Base-by-base conservation (phyloP, 2,888 invertebrate genomes). In the Drymonia ruficornis region DNA sequence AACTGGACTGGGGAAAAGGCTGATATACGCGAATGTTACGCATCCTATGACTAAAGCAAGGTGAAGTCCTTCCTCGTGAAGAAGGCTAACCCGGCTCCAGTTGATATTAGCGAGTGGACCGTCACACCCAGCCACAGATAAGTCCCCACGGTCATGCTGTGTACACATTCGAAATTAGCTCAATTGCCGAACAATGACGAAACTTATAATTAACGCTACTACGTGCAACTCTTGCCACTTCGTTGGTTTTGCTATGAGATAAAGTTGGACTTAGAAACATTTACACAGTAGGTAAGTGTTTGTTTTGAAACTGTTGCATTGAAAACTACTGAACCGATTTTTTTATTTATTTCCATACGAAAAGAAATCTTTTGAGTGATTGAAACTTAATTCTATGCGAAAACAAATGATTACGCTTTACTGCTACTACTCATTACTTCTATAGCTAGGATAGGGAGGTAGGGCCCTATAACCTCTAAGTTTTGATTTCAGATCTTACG, bases 1-100 rank as follows among this genome's bases (percentile, higher is more conserved):
- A 65, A 74, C 81, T 78, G 82, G 81, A 80, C 74, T 72, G 76
- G 78, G 79, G 73, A 76, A 23, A 74, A 72, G 74, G 74, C 78
- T 71, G 77, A 73, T 74, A 76, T 76, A 80, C 77, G 64, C 74
- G 60, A 72, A 67, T 65, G 65, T 78, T 77, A 76, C 76, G 68
- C 76, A 66, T 60, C 67, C 70, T 72, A 73, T 61, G 65, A 72
- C 61, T 58, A 61, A 74, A 70, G 63, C 76, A 72, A 69, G 78
- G 77, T 78, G 80, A 76, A 73, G 76, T 64, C 74, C 78, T 80
- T 79, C 79, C 70, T 67, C 71, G 70, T 49, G 72, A 66, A 70
- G 80, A 76, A 83, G 81, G 83, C 79, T 83, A 66, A 65, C 79
- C 82, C 68, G 67, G 78, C 75, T 80, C 76, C 82, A 76, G 80